Conservation (phyloP, 2,797 vertebrate species). For the Onychomys leucogaster region DNA sequence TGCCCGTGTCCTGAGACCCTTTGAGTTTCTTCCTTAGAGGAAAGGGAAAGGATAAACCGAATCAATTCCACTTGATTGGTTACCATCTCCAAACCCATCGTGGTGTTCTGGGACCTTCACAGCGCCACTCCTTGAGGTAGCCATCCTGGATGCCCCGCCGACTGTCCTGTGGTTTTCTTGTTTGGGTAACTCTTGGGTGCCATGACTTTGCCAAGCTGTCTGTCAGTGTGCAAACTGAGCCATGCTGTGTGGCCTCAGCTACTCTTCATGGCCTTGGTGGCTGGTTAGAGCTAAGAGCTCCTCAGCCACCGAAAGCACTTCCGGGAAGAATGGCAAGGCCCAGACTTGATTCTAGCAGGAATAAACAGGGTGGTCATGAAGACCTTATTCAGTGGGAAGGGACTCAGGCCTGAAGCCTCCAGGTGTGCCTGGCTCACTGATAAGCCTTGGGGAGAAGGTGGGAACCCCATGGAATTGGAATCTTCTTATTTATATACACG, state of each 20-base stretch:
- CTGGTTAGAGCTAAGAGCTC: background rate
- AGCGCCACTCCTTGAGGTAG: background rate
- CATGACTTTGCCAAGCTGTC: background rate
- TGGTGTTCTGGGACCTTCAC: background rate
- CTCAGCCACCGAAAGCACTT: background rate
- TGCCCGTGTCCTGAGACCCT: rapidly evolving
- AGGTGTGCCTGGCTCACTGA: background rate
- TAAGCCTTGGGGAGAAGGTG: background rate
- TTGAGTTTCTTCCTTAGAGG: background rate
- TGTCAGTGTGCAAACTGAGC: background rate
- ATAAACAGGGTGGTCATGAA: too few species aligned
- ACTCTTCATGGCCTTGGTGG: background rate
- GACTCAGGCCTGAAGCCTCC: too few species aligned
- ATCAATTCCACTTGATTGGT: background rate
- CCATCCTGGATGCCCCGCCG: background rate
- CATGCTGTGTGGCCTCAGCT: background rate
- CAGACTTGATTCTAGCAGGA: background rate
- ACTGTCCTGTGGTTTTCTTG: background rate
- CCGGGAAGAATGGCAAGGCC: background rate
- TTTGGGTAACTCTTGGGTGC: too few species aligned
- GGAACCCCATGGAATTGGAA: background rate
- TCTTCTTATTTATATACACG: background rate
- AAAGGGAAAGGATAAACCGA: background rate
- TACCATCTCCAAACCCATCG: background rate
- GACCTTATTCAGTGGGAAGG: background rate